Evolutionary conservation across 2,113 vertebrate species (phyloP).

Genomic region (Urocolius indicus): DNA sequence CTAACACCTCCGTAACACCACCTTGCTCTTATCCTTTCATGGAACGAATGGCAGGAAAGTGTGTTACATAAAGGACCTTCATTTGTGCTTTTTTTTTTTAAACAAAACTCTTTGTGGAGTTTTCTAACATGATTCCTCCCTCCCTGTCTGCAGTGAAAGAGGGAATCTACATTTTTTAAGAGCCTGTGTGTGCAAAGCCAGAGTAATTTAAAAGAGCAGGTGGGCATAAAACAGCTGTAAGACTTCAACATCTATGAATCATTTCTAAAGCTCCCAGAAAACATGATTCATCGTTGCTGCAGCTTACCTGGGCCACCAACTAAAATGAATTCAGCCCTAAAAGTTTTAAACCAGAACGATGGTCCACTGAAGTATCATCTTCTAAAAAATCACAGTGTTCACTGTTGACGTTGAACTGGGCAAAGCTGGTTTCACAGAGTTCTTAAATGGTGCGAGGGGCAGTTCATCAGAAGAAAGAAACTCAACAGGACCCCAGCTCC

Average conservation of each 20-base stretch:
- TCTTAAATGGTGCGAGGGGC: not conserved
- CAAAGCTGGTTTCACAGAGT: not conserved
- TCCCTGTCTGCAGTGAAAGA: not conserved
- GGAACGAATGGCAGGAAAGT: not conserved
- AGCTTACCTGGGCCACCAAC: not conserved
- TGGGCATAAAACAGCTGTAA: not conserved
- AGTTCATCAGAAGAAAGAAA: not conserved
- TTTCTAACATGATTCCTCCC: not conserved
- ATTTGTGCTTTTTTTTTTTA: not conserved
- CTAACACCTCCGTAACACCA: not conserved
- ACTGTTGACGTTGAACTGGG: not conserved
- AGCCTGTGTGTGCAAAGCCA: not conserved
- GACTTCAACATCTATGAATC: not conserved
- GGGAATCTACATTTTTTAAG: not conserved
- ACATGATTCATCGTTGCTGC: not conserved
- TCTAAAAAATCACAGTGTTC: not conserved
- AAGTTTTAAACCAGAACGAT: not conserved
- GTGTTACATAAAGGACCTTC: not conserved
- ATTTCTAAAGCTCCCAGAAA: not conserved
- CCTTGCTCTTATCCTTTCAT: not conserved
- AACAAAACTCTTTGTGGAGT: not conserved
- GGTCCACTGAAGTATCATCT: not conserved
- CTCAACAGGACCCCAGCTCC: not conserved
- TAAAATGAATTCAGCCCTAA: not conserved
- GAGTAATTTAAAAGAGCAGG: not conserved